Conservation (phyloP, 2,113 vertebrate genomes). For the Genyomyrus donnyi region DNA sequence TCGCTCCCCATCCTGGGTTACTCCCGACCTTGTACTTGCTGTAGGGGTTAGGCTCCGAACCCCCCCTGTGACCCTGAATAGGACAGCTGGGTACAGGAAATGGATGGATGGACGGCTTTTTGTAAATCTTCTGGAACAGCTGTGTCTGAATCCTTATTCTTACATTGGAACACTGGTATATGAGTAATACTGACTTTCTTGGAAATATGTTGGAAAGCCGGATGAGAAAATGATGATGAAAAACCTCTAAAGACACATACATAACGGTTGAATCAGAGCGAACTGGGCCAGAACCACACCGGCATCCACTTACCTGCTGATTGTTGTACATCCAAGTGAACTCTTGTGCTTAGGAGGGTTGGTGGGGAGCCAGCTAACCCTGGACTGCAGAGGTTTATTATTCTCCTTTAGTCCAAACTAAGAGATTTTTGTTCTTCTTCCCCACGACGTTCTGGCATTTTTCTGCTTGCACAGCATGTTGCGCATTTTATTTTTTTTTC, state of each 20-base stretch:
- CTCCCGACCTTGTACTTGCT: not conserved
- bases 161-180: not conserved
- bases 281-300: not conserved
- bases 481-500: not conserved
- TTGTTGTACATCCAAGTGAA: not conserved
- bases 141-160: not conserved
- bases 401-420: not conserved
- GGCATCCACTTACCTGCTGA: not conserved
- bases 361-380: not conserved
- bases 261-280: not conserved
- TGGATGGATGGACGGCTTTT: not conserved
- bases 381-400: not conserved
- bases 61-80: not conserved
- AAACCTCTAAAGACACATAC: not conserved
- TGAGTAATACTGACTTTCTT: not conserved
- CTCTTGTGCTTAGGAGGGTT: not conserved
- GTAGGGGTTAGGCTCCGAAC: not conserved
- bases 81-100: not conserved
- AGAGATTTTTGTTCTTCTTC: not conserved
- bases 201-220: not conserved
- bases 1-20: not conserved
- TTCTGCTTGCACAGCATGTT: not conserved
- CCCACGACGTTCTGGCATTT: not conserved
- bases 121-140: not conserved
- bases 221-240: not conserved